Base-by-base conservation (phyloP, 1,140 invertebrate genomes). In the Drosophila bipectinata region DNA sequence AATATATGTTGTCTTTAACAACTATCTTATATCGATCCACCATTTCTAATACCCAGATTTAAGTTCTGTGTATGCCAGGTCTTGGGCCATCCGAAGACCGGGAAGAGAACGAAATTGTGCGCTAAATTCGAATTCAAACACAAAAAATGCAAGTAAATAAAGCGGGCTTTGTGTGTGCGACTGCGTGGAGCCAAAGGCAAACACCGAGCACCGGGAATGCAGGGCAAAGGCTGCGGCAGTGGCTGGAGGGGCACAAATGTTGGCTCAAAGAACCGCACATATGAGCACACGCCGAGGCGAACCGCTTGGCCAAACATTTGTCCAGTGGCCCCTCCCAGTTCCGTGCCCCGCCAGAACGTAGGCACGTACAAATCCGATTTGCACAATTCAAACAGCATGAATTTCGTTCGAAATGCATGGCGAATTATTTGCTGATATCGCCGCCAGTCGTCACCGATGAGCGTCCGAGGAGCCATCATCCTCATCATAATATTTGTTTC, bases 121-220 rank as follows among this genome's bases (percentile, higher is more conserved):
- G 78, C 83, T 87, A 88, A 87, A 87, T 83, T 87, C 69, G 69
- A 82, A 87, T 79, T 88, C 83, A 87, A 88, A 87, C 79, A 88
- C 64, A 80, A 77, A 87, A 79, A 69, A 56, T 64, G 57, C 73
- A 74, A 74, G 68, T 77, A 85, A 87, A 87, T 87, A 88, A 88
- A 83, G 49, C 56, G 12, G 28, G 10, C 37, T 12, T 37, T 47
- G 39, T 68, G 63, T 72, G 58, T 67, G 61, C 71, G 82, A 88
- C 83, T 88, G 64, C 63, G 63, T 83, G 83, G 83, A 87, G 83
- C 83, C 83, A 88, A 88, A 82, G 81, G 78, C 83, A 87, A 85
- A 85, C 56, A 87, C 52, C 37, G n/a, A 73, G 68, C 56, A 87
- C 52, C 37, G n/a, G 75, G 68, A 81, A 73, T 69, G 66, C 59